Evolutionary conservation across 2,888 invertebrate genomes (phyloP).

Genomic region (Hemithea aestivaria): DNA sequence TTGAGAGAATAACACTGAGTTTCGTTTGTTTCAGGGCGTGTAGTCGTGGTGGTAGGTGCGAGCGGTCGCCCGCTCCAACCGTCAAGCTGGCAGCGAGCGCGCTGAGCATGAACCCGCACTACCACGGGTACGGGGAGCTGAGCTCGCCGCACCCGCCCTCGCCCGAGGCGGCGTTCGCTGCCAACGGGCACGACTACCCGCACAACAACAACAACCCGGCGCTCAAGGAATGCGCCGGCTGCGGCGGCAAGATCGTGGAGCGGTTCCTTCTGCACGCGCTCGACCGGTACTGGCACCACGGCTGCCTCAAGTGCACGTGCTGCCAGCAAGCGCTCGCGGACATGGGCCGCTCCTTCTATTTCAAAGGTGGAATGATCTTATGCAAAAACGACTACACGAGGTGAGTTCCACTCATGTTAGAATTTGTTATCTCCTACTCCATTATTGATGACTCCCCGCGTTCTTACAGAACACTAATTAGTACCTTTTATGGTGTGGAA

Average conservation of each 20-base stretch:
- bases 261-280: slow-evolving; percentile 94
- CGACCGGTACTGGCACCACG: slow-evolving; percentile 97
- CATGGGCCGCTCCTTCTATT: slow-evolving; percentile 94
- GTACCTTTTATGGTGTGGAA: slow-evolving; percentile 50
- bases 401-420: slow-evolving; percentile 75
- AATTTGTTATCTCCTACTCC: slow-evolving; percentile 3
- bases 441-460: slow-evolving; percentile 27
- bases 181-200: slow-evolving; percentile 80
- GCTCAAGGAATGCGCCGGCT: slow-evolving; percentile 92
- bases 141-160: slow-evolving; percentile 88
- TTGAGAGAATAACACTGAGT: neutral
- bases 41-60: slow-evolving; percentile 72
- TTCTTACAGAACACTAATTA: slow-evolving; percentile 51
- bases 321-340: slow-evolving; percentile 94
- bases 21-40: slow-evolving; percentile 65
- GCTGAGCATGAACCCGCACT: slow-evolving; percentile 94
- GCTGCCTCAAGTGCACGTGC: slow-evolving; percentile 95
- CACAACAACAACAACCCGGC: slow-evolving; percentile 80
- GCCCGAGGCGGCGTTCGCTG: slow-evolving; percentile 84
- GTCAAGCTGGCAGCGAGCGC: slow-evolving; percentile 93
- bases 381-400: slow-evolving; percentile 97
- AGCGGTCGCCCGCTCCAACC: slow-evolving; percentile 80
- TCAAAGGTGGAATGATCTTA: slow-evolving; percentile 95
- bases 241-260: slow-evolving; percentile 95
- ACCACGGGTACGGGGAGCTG: slow-evolving; percentile 90